Conservation (phyloP, 2,888 invertebrate genomes). For the Chaitophorus viminalis region DNA sequence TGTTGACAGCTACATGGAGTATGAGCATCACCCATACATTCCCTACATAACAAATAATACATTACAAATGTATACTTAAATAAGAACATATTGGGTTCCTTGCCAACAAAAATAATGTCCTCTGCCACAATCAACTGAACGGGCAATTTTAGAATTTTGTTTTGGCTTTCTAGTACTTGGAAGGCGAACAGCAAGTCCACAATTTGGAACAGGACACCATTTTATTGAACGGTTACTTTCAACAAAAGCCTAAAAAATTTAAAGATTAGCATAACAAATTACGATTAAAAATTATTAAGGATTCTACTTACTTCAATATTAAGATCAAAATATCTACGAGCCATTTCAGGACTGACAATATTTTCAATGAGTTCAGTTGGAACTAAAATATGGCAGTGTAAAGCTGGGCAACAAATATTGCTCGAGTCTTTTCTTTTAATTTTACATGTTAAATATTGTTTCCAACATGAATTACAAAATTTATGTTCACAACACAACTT, state of each 20-base stretch:
- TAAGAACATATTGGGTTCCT: slow-evolving; percentile 52
- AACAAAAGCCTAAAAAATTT: slow-evolving; percentile 73
- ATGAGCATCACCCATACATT: slow-evolving; percentile 74
- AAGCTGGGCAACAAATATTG: slow-evolving; percentile 76
- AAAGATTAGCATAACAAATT: neutral
- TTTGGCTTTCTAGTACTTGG: slow-evolving; percentile 69
- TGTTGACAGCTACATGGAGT: slow-evolving; percentile 76
- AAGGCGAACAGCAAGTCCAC: slow-evolving; percentile 74
- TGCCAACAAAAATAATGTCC: slow-evolving; percentile 79
- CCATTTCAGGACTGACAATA: slow-evolving; percentile 75
- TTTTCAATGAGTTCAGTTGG: slow-evolving; percentile 76
- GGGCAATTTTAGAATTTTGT: slow-evolving; percentile 68
- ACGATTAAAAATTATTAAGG: neutral
- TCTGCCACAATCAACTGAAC: slow-evolving; percentile 77
- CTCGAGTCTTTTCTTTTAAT: slow-evolving; percentile 76
- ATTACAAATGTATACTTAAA: slow-evolving; percentile 9
- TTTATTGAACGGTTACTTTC: slow-evolving; percentile 77
- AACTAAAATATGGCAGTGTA: slow-evolving; percentile 73
- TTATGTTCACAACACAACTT: slow-evolving; percentile 74
- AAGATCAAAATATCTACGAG: slow-evolving; percentile 75
- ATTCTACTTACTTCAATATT: slow-evolving; percentile 73
- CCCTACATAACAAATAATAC: slow-evolving; percentile 67
- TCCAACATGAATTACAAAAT: slow-evolving; percentile 76
- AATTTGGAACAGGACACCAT: slow-evolving; percentile 77
- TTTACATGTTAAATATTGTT: slow-evolving; percentile 74